Conservation (phyloP, 2,797 vertebrate species). For the Tenualosa thibaudeaui region DNA sequence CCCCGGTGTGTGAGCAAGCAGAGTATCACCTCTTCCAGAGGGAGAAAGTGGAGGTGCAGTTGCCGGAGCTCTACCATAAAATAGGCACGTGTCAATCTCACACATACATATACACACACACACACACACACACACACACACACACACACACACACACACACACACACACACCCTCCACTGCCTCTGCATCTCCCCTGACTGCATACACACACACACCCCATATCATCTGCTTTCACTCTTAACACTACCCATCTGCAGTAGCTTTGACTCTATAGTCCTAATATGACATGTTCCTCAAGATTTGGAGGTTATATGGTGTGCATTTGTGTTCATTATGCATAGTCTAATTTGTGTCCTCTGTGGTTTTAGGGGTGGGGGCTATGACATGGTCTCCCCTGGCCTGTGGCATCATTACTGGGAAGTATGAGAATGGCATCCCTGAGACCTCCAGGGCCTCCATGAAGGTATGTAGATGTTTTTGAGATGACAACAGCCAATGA, state of each 20-base stretch:
- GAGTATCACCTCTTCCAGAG: conserved; percentile 98
- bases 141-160: no score
- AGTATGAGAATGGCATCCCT: conserved; percentile 96
- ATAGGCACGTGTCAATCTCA: conserved; percentile 80
- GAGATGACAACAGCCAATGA: neutral
- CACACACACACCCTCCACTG: no score
- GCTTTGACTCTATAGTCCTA: neutral
- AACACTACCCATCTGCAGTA: neutral
- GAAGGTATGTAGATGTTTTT: conserved; percentile 86
- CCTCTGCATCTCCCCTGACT: no score
- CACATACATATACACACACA: neutral
- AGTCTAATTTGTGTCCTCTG: neutral
- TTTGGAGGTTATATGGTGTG: neutral
- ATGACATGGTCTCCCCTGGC: conserved; percentile 99
- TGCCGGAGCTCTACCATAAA: conserved; percentile 96
- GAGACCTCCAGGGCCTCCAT: conserved; percentile 93
- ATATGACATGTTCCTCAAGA: no score
- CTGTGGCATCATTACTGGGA: conserved; percentile 96
- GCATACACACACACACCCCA: neutral
- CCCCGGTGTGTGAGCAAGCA: conserved; percentile 95
- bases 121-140: no score
- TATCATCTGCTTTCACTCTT: neutral
- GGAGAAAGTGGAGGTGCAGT: conserved; percentile 97
- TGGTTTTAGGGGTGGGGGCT: conserved; percentile 87
- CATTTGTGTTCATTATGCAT: neutral